A percentile compares a stretch with the other conserved stretches of the same genome.
These are phyloP conservation scores for Macrophya annulata DNA, from an alignment of 2,888 invertebrate species.

Conservation along the genomic window DNA sequence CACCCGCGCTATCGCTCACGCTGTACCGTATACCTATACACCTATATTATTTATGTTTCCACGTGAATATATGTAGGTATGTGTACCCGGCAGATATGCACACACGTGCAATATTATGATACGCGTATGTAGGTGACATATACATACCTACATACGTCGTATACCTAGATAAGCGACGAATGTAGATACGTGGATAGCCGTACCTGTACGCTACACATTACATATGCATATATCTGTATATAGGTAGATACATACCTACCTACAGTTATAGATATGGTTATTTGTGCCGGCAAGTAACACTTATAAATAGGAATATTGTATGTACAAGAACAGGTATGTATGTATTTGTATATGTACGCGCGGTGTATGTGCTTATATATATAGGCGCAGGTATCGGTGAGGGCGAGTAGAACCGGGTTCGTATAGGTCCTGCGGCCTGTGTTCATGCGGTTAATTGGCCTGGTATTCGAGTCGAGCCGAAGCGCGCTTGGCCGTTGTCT, in stretches of 20 bases:
- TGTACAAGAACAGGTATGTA: too few relatives aligned
- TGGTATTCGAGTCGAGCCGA: constrained; percentile 36
- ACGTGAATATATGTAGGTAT: neutral
- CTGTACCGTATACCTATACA: neutral
- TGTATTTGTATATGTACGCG: too few relatives aligned
- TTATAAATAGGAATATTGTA: neutral
- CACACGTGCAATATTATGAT: neutral
- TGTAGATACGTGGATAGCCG: neutral
- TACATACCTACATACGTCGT: neutral
- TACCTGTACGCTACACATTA: neutral
- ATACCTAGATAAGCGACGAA: neutral
- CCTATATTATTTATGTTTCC: neutral
- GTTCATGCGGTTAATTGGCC: constrained; percentile 26
- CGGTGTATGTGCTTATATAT: too few relatives aligned
- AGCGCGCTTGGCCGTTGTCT: constrained; percentile 25
- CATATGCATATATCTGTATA: neutral
- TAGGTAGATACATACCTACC: too few relatives aligned
- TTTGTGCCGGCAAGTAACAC: too few relatives aligned
- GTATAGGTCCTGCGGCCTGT: neutral
- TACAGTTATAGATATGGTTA: too few relatives aligned
- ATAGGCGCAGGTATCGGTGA: neutral
- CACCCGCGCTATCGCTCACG: constrained; percentile 15
- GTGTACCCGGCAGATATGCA: neutral
- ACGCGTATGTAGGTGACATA: neutral
- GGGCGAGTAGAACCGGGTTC: neutral